A percentile compares a stretch with the other conserved stretches of the same genome.
Conservation (phyloP, 2,797 vertebrate species). For the Cygnus olor region DNA sequence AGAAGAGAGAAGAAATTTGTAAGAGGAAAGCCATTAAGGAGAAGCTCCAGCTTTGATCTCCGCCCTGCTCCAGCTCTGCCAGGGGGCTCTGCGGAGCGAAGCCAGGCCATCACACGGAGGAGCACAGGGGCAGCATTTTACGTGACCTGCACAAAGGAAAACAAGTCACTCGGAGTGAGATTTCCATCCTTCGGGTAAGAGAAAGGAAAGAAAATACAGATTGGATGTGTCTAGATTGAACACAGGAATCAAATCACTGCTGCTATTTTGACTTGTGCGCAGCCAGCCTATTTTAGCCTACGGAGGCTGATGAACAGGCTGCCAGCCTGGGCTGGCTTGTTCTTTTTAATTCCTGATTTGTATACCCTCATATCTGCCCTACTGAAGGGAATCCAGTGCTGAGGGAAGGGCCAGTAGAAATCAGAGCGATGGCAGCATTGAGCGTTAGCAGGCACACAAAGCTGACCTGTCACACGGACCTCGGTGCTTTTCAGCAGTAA, state of each 20-base stretch:
- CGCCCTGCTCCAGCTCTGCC: not conserved
- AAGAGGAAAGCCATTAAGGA: conserved; percentile 70
- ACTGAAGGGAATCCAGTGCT: conserved; percentile 27
- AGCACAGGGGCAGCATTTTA: conserved; percentile 31
- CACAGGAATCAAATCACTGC: conserved; percentile 25
- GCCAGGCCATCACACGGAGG: not conserved
- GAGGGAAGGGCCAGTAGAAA: conserved; percentile 21
- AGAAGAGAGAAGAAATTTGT: conserved; percentile 40
- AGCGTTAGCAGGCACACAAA: not conserved
- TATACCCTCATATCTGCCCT: not conserved
- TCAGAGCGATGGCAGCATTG: not conserved
- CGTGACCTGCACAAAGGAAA: conserved; percentile 39
- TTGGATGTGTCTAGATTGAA: conserved; percentile 53
- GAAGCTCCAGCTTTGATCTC: conserved; percentile 78
- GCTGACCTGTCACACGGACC: not conserved
- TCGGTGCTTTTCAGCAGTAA: not conserved
- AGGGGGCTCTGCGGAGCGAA: conserved; percentile 51
- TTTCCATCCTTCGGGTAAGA: conserved; percentile 19
- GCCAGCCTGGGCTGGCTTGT: conserved; percentile 25
- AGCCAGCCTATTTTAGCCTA: not conserved
- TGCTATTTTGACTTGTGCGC: conserved; percentile 44
- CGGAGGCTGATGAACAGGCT: not conserved
- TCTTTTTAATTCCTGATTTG: conserved; percentile 58
- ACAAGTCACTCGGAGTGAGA: conserved; percentile 41
- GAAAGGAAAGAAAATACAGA: conserved; percentile 51